Base-by-base conservation (phyloP, 2,888 invertebrate species). In the Agriopis marginaria region DNA sequence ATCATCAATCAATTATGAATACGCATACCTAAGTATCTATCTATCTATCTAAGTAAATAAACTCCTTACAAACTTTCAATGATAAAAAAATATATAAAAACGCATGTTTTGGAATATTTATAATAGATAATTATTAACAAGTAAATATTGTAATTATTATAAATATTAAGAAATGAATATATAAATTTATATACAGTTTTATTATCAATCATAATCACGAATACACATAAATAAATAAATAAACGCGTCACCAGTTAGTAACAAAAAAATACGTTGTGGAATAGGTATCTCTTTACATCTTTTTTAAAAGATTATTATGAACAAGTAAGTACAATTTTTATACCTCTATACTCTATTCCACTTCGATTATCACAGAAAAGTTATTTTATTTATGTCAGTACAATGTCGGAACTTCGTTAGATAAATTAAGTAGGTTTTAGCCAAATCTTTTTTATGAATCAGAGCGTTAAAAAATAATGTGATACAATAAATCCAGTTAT, bases 381-480 rank as follows among this genome's bases (percentile, higher is more conserved):
- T 66, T 66, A 17, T 45, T 53, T 47, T 66, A 60, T 54, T 60
- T 60, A 54, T 54, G 42, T 40, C 44, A 50, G 44, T 62, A 56
- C 14, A 14, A 56, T 45, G 58, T 58, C 56, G 39, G 39, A 59
- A 58, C 62, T 66, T 61, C 66, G 45, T 67, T 50, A 56, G 60
- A 54, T 58, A 63, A 68, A 49, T 59, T 60, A 67, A 58, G 63
- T 53, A 55, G 44, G 56, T 50, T 17, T 54, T 47, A 51, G 42
- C 50, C 60, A 68, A 64, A 53, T 61, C 39, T 59, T 55, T 23
- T 63, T 55, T 64, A 64, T 53, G 55, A 69, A 69, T 60, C 61
- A 45, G 51, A 61, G 64, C 68, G 54, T 63, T 63, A 63, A 63
- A 68, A 67, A 67, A 61, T 66, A 50, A 66, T 68, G 50, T 51